Evolutionary conservation across 2,797 vertebrate genomes (phyloP), one percentile per base, ranked within the genome.

Genomic region (Gila robusta): DNA sequence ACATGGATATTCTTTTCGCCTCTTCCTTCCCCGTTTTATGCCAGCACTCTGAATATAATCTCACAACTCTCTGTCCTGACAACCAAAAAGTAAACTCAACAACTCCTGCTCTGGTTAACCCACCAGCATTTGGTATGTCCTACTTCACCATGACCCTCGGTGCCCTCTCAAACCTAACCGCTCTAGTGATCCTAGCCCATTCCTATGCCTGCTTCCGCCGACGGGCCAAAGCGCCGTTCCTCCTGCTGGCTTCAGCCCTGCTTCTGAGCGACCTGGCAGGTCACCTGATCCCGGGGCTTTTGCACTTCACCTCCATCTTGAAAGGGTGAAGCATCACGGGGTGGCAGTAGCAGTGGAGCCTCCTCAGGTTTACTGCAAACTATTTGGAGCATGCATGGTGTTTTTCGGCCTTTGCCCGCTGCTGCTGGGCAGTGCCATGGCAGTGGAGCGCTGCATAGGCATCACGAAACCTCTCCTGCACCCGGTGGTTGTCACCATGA

Each of bases 101-200:
- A 35, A 19, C 85, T 19, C 44, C n/a, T 5, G 5, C 62, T 56
- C 4, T 73, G 1, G 2, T 70, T 44, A 87, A 3, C 59, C 73
- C 79, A 28, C 67, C 81, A 19, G 79, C 71, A n/a, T 90, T 94
- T 17, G 91, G 82, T 3, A 88, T 95, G 85, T 94, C 95, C 82
- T 93, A 93, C 88, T 93, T 95, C 91, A 94, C 93, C 59, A 95
- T 96, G 95, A 92, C 85, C 35, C 91, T 95, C 64, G 95, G 95
- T 2, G 86, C 90, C 23, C 62, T 95, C 64, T 96, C 95, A 41
- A 95, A 95, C 91, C 83, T 96, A 70, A 91, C 89, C 0, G 95
- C 93, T 78, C 92, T 96, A 39, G 90, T 87, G 62, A 94, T 95
- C 85, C 89, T 96, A 37, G 87, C 83, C 28, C 90, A 91, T 12